A percentile compares a stretch with the other conserved stretches of the same genome.
Conservation (phyloP, 1,140 invertebrate species). For the Listronotus bonariensis region DNA sequence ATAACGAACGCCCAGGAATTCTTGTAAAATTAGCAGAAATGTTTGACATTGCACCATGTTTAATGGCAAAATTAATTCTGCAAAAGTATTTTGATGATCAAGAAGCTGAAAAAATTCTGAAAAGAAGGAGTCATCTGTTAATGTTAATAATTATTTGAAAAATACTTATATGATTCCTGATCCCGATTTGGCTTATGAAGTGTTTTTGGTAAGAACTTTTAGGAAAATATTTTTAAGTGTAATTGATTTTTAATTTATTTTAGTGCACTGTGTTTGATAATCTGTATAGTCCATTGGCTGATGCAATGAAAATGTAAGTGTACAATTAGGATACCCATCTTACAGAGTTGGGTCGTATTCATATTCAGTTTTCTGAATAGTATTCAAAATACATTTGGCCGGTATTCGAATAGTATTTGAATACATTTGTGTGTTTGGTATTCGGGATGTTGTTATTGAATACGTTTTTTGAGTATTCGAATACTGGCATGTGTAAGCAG, state of each 20-base stretch:
- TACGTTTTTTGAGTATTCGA: no score
- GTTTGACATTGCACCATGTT: slow-evolving; percentile 63
- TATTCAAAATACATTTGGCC: no score
- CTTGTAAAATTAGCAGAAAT: slow-evolving; percentile 63
- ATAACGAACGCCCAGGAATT: slow-evolving; percentile 57
- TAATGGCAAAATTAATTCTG: slow-evolving; percentile 69
- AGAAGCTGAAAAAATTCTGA: slow-evolving; percentile 23
- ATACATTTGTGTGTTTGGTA: no score
- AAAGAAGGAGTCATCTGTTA: slow-evolving; percentile 33
- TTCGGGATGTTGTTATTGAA: no score
- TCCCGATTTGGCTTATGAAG: slow-evolving; percentile 73
- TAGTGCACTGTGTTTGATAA: slow-evolving; percentile 74
- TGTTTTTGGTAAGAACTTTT: slow-evolving; percentile 69
- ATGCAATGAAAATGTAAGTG: slow-evolving; percentile 73
- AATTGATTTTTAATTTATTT: slow-evolving; percentile 39
- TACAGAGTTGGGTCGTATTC: no score
- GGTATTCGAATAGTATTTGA: no score
- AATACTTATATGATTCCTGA: slow-evolving; percentile 75
- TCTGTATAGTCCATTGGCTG: slow-evolving; percentile 75
- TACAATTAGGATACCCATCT: not conserved
- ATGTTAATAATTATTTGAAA: slow-evolving; percentile 67
- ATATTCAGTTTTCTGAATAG: no score
- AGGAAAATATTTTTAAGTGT: slow-evolving; percentile 45
- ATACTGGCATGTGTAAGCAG: no score
- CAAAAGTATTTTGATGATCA: slow-evolving; percentile 61